Conservation (phyloP, 2,888 invertebrate genomes). For the Endomychus coccineus region DNA sequence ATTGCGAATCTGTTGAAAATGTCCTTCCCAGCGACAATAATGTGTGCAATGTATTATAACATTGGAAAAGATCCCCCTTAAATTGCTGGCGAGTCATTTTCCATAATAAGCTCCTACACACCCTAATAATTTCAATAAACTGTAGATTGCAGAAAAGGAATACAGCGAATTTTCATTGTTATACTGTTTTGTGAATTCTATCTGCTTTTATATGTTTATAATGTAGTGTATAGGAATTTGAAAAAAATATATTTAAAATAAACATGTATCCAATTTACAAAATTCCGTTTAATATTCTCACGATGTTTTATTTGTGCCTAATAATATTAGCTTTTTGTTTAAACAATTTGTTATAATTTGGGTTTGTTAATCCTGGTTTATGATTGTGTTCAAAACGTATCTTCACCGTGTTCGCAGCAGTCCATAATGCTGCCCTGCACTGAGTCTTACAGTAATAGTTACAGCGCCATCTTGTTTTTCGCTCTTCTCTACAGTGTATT, state of each 20-base stretch:
- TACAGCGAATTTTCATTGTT: no score
- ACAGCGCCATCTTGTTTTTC: constrained; percentile 28
- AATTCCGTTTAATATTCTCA: neutral
- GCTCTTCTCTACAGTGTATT: constrained; percentile 11
- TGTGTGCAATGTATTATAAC: no score
- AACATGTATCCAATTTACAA: neutral
- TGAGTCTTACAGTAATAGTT: constrained; percentile 12
- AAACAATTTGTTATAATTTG: constrained; percentile 12
- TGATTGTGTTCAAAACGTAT: constrained; percentile 27
- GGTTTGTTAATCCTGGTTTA: constrained; percentile 17
- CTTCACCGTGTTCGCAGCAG: constrained; percentile 23
- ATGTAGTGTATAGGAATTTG: no score
- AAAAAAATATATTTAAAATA: neutral
- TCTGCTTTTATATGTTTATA: no score
- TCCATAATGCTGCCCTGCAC: constrained; percentile 24
- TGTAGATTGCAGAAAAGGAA: no score
- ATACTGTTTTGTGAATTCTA: no score
- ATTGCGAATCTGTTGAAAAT: no score
- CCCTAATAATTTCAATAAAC: no score
- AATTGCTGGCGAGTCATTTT: no score
- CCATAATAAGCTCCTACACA: no score
- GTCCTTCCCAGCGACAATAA: no score
- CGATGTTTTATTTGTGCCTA: constrained; percentile 7
- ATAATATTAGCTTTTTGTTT: constrained; percentile 21
- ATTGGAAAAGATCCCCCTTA: no score